phyloP scores from a whole-genome alignment of 2,888 invertebrate genomes.

The Epirrita christyi region DNA sequence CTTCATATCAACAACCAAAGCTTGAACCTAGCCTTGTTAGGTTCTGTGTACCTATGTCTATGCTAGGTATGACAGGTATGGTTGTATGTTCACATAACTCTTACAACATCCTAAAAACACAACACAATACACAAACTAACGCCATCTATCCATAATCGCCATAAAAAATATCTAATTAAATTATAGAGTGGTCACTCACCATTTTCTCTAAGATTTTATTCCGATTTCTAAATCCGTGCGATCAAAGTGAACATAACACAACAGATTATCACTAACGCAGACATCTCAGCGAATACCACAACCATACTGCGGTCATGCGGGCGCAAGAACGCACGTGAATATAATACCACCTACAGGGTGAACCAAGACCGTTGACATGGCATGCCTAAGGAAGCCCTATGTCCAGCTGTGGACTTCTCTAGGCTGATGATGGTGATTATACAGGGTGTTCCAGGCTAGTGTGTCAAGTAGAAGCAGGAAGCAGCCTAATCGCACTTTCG shows the following conservation, averaged over 20 bases:
- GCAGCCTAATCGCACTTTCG: too few species aligned
- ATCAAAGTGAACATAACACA: not conserved
- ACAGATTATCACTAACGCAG: slow-evolving; percentile 8
- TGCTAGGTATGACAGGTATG: too few species aligned
- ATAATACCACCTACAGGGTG: slow-evolving; percentile 25
- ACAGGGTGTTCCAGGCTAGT: slow-evolving; percentile 14
- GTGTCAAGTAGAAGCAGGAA: too few species aligned
- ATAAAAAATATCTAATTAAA: not conserved
- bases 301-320: slow-evolving; percentile 61
- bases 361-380: too few species aligned
- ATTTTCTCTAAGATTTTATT: slow-evolving; percentile 41
- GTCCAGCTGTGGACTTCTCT: too few species aligned
- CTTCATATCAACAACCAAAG: too few species aligned
- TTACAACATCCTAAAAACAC: too few species aligned
- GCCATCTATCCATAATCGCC: slow-evolving; percentile 23
- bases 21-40: too few species aligned
- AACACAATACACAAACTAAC: slow-evolving; percentile 2
- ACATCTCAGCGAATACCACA: slow-evolving; percentile 58
- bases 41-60: too few species aligned
- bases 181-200: slow-evolving; percentile 55
- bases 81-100: too few species aligned
- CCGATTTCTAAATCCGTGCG: not conserved
- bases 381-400: too few species aligned
- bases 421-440: too few species aligned
- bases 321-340: slow-evolving; percentile 49